Evolutionary conservation across 2,113 vertebrate species (phyloP).

Genomic region (Alaudala cheleensis): DNA sequence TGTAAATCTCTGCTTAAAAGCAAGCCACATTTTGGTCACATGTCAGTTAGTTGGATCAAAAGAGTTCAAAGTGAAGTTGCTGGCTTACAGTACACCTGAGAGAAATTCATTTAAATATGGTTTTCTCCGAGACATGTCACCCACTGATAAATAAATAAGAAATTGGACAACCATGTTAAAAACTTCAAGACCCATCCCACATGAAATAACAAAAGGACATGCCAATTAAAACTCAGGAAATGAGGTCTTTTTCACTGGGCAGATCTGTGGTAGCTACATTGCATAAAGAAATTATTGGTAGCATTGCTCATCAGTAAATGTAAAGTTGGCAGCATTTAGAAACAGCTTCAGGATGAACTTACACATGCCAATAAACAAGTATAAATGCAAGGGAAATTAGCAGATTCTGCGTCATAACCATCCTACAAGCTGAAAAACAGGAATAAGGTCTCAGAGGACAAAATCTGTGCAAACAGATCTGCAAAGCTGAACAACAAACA

Average conservation of each 20-base stretch:
- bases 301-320: neutral
- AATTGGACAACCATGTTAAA: neutral
- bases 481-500: neutral
- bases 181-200: neutral
- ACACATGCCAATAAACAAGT: constrained; percentile 3
- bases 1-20: neutral
- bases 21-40: neutral
- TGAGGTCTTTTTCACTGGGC: neutral
- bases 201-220: neutral
- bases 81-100: neutral
- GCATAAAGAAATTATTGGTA: neutral
- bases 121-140: neutral
- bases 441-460: constrained; percentile 25
- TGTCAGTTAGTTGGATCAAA: neutral
- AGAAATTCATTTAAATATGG: neutral
- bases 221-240: neutral
- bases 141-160: neutral
- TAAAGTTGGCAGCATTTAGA: neutral
- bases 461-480: neutral
- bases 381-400: neutral
- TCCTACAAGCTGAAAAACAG: constrained; percentile 8
- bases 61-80: neutral
- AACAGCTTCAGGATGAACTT: constrained; percentile 16
- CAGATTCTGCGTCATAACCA: constrained; percentile 17
- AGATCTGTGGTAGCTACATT: neutral